Evolutionary conservation across 2,113 vertebrate species (phyloP).

Genomic region (Podilymbus podiceps): DNA sequence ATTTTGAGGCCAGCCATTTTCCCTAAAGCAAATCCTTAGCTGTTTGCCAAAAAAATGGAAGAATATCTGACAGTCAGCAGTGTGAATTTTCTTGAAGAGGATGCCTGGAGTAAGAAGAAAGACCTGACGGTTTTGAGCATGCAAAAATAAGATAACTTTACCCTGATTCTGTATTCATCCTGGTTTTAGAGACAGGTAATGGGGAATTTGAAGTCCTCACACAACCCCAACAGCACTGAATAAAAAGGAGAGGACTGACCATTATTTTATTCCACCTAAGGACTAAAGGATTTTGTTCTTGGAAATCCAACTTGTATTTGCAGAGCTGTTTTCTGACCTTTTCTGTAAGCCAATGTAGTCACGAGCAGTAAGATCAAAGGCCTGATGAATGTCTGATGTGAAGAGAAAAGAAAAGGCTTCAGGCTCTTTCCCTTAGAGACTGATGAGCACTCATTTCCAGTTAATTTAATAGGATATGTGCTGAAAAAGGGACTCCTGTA

Average conservation of each 20-base stretch:
- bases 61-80: background rate
- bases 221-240: background rate
- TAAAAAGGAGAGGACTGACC: background rate
- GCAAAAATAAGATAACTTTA: background rate
- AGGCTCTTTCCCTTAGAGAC: slow-evolving; percentile 23
- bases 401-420: slow-evolving; percentile 39
- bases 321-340: slow-evolving; percentile 36
- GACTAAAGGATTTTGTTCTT: background rate
- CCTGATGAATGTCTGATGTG: slow-evolving; percentile 43
- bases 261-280: background rate
- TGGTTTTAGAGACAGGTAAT: background rate
- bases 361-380: slow-evolving; percentile 33
- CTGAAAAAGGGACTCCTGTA: slow-evolving; percentile 25
- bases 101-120: background rate
- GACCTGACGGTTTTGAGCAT: background rate
- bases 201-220: background rate
- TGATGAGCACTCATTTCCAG: slow-evolving; percentile 47
- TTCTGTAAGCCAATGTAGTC: background rate
- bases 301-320: background rate
- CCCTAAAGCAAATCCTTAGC: background rate
- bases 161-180: background rate
- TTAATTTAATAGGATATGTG: slow-evolving; percentile 57
- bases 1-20: background rate
- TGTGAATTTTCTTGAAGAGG: background rate
- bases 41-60: background rate